These are phyloP conservation scores for Hippopotamus amphibius DNA, from an alignment of 2,113 vertebrate species.

Conservation along the genomic window DNA sequence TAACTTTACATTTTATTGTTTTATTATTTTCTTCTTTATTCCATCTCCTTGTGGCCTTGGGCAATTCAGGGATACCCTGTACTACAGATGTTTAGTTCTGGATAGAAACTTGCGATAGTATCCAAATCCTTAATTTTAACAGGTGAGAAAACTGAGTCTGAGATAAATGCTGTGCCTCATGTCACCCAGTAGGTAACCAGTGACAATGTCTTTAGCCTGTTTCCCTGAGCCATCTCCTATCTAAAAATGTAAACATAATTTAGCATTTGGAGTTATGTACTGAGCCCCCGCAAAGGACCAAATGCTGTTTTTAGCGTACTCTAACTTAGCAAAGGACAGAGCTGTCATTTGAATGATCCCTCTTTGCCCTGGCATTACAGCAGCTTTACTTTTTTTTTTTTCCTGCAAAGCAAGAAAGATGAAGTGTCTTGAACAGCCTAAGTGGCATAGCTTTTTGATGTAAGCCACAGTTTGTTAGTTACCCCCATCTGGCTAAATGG, in stretches of 20 bases:
- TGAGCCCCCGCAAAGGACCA: not conserved
- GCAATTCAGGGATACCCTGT: not conserved
- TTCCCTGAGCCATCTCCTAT: not conserved
- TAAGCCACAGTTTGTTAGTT: constrained; percentile 47
- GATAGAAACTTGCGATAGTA: not conserved
- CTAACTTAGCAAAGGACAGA: not conserved
- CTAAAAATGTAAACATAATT: not conserved
- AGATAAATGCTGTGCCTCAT: not conserved
- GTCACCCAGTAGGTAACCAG: not conserved
- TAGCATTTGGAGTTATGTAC: not conserved
- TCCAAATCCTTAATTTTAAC: not conserved
- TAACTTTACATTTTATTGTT: not conserved
- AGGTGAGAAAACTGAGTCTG: not conserved
- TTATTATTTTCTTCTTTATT: constrained; percentile 4
- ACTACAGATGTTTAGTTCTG: not conserved
- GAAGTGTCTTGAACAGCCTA: not conserved
- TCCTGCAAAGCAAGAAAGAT: not conserved
- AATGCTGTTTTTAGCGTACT: not conserved
- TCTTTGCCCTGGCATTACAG: not conserved
- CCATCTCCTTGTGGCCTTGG: not conserved
- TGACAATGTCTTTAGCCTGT: not conserved
- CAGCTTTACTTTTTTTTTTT: not conserved
- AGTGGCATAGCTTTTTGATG: not conserved
- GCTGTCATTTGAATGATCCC: not conserved
- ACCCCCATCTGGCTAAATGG: constrained; percentile 61